phyloP scores from a whole-genome alignment of 2,113 vertebrate genomes.

The Tetraodon nigroviridis region DNA sequence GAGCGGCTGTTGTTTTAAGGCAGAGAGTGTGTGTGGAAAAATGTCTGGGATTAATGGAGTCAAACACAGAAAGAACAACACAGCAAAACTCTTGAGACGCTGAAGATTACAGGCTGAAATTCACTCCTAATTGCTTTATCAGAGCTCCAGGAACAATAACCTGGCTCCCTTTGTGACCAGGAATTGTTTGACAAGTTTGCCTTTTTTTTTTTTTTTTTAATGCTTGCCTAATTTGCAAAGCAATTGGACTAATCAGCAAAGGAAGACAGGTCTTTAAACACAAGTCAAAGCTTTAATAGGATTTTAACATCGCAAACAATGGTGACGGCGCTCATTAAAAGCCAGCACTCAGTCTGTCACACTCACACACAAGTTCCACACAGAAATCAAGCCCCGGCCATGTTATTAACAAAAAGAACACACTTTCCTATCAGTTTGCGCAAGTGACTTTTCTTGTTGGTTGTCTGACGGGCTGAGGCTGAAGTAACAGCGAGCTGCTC shows the following conservation, averaged over 20 bases:
- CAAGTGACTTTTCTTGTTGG: not conserved
- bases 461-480: not conserved
- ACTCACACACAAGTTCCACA: no score
- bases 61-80: constrained; percentile 11
- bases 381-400: constrained; percentile 23
- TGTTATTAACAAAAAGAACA: constrained; percentile 53
- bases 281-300: constrained; percentile 70
- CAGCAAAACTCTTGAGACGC: constrained; percentile 1
- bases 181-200: constrained; percentile 39
- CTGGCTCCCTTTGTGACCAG: constrained; percentile 35
- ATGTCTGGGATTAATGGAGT: not conserved
- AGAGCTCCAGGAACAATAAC: constrained; percentile 17
- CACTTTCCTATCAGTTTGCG: constrained; percentile 44
- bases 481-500: constrained; percentile 13
- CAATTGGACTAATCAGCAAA: constrained; percentile 61
- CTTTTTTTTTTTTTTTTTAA: constrained; percentile 39
- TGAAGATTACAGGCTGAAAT: constrained; percentile 15
- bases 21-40: not conserved
- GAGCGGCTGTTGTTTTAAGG: not conserved
- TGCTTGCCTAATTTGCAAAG: constrained; percentile 69
- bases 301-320: constrained; percentile 71
- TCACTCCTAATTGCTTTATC: constrained; percentile 29
- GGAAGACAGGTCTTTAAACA: constrained; percentile 65
- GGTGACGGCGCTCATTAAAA: constrained; percentile 71
- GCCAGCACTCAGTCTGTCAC: constrained; percentile 50